Evolutionary conservation across 2,797 vertebrate genomes (phyloP).

Genomic region (Poecilia velifera): DNA sequence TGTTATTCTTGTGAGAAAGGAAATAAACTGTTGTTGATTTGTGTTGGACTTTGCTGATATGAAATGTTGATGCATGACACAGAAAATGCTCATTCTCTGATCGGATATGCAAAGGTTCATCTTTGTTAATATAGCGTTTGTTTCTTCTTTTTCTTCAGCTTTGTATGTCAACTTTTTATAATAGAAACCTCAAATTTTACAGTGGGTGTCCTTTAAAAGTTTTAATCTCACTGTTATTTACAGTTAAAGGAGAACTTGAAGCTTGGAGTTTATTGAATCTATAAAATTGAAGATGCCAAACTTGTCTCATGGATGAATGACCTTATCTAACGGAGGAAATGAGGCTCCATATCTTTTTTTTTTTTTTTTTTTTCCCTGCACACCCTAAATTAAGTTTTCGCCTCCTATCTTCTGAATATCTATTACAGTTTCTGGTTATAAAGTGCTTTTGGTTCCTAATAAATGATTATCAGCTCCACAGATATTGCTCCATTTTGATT

Average conservation of each 20-base stretch:
- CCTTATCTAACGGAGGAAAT: constrained; percentile 68
- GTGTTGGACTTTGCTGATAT: constrained; percentile 36
- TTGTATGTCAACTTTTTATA: constrained; percentile 14
- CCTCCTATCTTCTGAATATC: constrained; percentile 68
- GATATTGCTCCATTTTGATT: constrained; percentile 52
- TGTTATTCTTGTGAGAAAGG: not conserved
- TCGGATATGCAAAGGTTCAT: not conserved
- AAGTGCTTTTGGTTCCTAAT: constrained; percentile 65
- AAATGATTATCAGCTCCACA: constrained; percentile 60
- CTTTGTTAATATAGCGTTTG: constrained; percentile 13
- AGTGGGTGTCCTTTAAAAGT: constrained; percentile 22
- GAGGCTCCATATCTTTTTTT: constrained; percentile 52
- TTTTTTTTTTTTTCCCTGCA: constrained; percentile 39
- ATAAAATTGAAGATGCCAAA: constrained; percentile 41
- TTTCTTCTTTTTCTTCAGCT: constrained; percentile 16
- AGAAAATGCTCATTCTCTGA: constrained; percentile 6
- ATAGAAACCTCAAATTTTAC: constrained; percentile 25
- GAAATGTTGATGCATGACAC: constrained; percentile 29
- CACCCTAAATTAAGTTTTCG: constrained; percentile 71
- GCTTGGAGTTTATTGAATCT: constrained; percentile 36
- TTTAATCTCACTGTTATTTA: constrained; percentile 24
- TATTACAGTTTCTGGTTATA: constrained; percentile 60
- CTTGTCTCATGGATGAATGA: constrained; percentile 49
- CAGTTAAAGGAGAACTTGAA: constrained; percentile 16
- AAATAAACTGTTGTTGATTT: constrained; percentile 26